These are phyloP conservation scores for Aegotheles bennettii DNA, from an alignment of 2,113 vertebrate genomes.

Conservation along the genomic window DNA sequence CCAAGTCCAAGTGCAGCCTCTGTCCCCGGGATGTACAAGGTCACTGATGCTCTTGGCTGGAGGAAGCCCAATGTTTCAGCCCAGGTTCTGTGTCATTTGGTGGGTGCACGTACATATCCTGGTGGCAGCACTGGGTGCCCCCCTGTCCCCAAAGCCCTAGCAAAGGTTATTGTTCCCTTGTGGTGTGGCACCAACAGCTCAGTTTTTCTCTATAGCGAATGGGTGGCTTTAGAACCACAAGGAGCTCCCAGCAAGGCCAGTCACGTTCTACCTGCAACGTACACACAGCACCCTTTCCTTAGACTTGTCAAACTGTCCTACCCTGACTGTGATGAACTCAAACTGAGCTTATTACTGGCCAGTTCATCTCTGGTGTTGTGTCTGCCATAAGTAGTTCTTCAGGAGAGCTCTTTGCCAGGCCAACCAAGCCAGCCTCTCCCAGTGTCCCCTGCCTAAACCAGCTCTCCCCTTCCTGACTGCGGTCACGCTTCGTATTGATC, in stretches of 20 bases:
- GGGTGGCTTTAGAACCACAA: background rate
- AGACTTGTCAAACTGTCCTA: no score
- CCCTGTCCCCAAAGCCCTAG: rapidly evolving
- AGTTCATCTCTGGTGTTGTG: background rate
- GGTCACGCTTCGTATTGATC: background rate
- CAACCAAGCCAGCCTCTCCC: background rate
- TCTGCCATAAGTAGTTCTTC: background rate
- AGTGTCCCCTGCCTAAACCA: background rate
- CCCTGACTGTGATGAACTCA: background rate
- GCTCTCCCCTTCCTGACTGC: background rate
- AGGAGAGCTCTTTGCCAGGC: background rate
- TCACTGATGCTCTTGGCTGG: background rate
- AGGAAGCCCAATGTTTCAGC: background rate
- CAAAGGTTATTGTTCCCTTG: background rate
- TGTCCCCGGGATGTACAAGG: background rate
- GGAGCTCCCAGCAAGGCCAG: background rate
- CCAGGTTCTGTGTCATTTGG: background rate
- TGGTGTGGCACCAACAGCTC: background rate
- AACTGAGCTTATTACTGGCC: background rate
- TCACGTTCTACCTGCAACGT: background rate
- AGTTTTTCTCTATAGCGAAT: background rate
- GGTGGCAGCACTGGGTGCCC: no score
- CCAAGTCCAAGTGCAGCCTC: background rate
- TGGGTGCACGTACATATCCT: rapidly evolving
- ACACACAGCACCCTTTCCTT: background rate